Conservation (phyloP, 2,888 invertebrate genomes). For the Lydus trimaculatus region DNA sequence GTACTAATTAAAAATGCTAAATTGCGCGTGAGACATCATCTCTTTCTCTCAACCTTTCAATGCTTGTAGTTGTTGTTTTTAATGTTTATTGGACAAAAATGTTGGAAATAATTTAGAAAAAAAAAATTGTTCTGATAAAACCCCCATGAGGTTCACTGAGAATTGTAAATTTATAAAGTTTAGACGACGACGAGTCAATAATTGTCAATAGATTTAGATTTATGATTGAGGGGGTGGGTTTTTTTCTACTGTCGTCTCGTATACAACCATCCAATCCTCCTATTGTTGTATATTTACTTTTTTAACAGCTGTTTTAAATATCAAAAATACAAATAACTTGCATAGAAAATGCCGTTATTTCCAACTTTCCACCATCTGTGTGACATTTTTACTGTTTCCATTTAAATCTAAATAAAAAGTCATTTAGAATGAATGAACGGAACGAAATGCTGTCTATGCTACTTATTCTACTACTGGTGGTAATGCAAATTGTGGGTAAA, state of each 20-base stretch:
- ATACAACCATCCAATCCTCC: background rate
- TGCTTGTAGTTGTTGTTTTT: background rate
- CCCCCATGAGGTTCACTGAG: no score
- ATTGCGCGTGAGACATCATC: constrained; percentile 55
- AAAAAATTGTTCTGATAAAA: background rate
- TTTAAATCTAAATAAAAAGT: background rate
- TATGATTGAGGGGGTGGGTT: constrained; percentile 15
- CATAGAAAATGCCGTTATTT: constrained; percentile 30
- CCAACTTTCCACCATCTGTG: constrained; percentile 20
- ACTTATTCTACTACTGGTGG: background rate
- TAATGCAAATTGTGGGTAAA: background rate
- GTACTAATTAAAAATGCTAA: constrained; percentile 60
- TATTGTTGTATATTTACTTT: constrained; percentile 13
- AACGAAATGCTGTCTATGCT: constrained; percentile 1
- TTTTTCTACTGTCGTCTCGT: background rate
- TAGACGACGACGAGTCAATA: background rate
- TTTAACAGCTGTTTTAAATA: constrained; percentile 26
- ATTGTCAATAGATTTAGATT: constrained; percentile 19
- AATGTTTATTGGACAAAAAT: background rate
- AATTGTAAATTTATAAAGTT: background rate
- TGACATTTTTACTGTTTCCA: constrained; percentile 11
- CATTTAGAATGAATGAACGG: constrained; percentile 9
- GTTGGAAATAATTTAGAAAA: background rate
- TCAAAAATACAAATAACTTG: constrained; percentile 26
- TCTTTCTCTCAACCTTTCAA: constrained; percentile 45